Evolutionary conservation across 2,888 invertebrate genomes (phyloP), one percentile per base, ranked within the genome.

Genomic region (Hipparchia semele): DNA sequence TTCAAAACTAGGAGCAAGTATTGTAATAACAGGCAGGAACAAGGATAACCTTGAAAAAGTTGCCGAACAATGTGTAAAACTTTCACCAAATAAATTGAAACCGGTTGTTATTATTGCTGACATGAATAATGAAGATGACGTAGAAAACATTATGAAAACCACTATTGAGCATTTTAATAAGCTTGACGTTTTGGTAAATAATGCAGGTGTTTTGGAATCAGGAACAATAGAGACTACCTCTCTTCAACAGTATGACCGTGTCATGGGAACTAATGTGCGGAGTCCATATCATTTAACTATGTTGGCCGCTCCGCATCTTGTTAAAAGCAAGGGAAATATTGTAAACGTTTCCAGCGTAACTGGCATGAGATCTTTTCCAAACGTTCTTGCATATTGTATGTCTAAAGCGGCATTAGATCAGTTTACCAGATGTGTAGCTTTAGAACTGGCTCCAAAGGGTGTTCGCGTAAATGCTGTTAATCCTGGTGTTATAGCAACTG

Each of bases 341-440:
- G 98, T 99, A 0, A 99, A 99, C 87, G 97, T 99, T 0, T 99
- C 99, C 2, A 98, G 98, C 86, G 98, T 99, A 0, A 97, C 96
- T 81, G 99, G 99, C 8, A 85, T 98, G 49, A 94, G 98, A 85
- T 95, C 99, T 75, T 99, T 99, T 83, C 96, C 98, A 0, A 97
- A 97, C 70, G 96, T 98, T n/a, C 88, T 99, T 70, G 96, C 98
- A 0, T 99, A 99, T 87, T 96, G 96, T 81, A 96, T 99, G 95
- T 98, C 98, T 6, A 99, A 99, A 94, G 95, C 98, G 60, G 98
- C 98, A 6, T 88, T 99, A 7, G 99, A 99, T 91, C 99, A 99
- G 85, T 96, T 99, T 79, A 99, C 99, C 0, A 95, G 97, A 84
- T 98, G 98, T 86, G 94, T 96, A 3, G 98, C 99, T 7, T 88